Base-by-base conservation (phyloP, 2,797 vertebrate genomes). In the Melanotaenia nigrans region DNA sequence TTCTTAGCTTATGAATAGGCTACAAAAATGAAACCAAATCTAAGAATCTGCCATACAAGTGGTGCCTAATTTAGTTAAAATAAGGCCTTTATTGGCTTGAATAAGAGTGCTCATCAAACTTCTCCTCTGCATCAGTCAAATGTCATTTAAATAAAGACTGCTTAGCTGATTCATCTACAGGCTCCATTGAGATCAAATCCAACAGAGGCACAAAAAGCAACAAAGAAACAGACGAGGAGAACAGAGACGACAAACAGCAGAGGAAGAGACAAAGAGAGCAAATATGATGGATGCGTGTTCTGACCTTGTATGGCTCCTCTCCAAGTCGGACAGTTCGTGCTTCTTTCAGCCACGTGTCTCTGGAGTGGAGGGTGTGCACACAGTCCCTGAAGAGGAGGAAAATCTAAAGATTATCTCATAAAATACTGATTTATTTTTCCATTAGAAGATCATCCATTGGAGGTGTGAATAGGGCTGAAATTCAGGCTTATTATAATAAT, bases 311-410 rank as follows among this genome's bases (percentile, higher is more conserved):
- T 0, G 98, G 98, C 68, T 95, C 91, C 85, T 99, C 98, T 81
- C 96, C 98, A 2, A 97, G 70, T 74, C 94, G 91, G 83, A 99
- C 97, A 40, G 97, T 98, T 16, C 95, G 92, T 3, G 97, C 98
- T 70, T 99, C 95, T 86, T 99, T 99, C 70, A 99, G 90, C 98
- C 98, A 99, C 0, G 96, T 97, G 89, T 99, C 98, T 88, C 47
- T 95, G 72, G 97, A 99, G 84, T 97, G 98, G 69, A 99, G 90
- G 0, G 95, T 96, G 74, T 96, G 98, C n/a, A 99, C 91, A 10
- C 98, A 99, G 53, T 98, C 96, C 87, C 98, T 99, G 36, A 16
- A 75, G 62, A 78, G 5, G 53, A 63, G 5, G 1, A 65, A 3
- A 0, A 63, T 45, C 14, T 13, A 60, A 42, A 60, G 12, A 22